phyloP scores from a whole-genome alignment of 2,113 vertebrate genomes.

The Marmota monax region DNA sequence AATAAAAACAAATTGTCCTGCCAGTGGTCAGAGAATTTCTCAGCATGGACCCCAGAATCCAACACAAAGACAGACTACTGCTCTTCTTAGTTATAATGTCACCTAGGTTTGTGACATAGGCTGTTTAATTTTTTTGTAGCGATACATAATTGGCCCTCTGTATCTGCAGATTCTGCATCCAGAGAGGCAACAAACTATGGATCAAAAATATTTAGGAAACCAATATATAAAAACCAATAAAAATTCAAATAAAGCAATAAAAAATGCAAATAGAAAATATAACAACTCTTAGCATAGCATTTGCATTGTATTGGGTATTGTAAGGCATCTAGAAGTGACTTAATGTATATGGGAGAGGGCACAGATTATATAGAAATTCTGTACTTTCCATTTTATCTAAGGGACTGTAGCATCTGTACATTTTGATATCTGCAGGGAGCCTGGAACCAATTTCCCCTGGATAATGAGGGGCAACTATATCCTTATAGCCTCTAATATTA shows the following conservation, averaged over 20 bases:
- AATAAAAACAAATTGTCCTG: background rate
- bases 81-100: constrained; percentile 15
- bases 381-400: background rate
- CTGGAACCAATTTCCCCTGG: background rate
- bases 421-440: background rate
- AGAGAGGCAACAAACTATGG: background rate
- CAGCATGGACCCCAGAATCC: background rate
- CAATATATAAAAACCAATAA: background rate
- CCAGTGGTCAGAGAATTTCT: background rate
- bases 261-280: background rate
- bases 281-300: background rate
- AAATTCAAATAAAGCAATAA: background rate
- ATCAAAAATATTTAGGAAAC: background rate
- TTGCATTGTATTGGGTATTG: background rate
- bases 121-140: background rate
- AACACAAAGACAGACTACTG: background rate
- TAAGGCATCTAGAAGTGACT: background rate
- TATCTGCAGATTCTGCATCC: background rate
- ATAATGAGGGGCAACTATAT: background rate
- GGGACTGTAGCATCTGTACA: background rate
- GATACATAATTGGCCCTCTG: background rate
- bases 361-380: background rate
- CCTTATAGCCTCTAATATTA: background rate
- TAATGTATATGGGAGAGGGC: background rate
- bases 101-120: constrained; percentile 29